Conservation (phyloP, 2,797 vertebrate genomes). For the Clarias platycephalus region DNA sequence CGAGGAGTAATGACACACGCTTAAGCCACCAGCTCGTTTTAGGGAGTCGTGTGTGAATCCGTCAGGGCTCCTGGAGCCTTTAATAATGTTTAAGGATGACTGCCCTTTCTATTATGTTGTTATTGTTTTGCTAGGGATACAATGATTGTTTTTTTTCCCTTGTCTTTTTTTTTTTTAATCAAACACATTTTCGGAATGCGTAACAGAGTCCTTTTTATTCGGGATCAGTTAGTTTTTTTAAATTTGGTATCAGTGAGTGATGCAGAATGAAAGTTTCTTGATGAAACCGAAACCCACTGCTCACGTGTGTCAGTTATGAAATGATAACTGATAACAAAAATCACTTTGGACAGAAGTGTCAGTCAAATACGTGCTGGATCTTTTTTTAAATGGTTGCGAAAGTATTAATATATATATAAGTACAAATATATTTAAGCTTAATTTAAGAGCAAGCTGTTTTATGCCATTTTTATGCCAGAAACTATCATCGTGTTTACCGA, state of each 20-base stretch:
- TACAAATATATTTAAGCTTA: background rate
- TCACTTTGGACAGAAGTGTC: background rate
- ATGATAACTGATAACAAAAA: background rate
- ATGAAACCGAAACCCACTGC: background rate
- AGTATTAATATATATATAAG: too few species aligned
- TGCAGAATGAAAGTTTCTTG: background rate
- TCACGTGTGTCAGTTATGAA: background rate
- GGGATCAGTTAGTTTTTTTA: too few species aligned
- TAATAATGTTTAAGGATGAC: slow-evolving; percentile 1
- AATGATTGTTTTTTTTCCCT: background rate
- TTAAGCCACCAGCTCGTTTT: slow-evolving; percentile 45
- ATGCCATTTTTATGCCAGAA: too few species aligned
- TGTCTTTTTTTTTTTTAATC: background rate
- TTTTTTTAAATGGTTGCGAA: too few species aligned
- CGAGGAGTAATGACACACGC: slow-evolving; percentile 63
- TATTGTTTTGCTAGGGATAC: background rate
- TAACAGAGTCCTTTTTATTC: background rate
- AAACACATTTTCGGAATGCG: background rate
- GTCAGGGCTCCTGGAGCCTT: background rate
- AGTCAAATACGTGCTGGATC: background rate
- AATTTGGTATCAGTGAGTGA: background rate
- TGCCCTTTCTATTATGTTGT: background rate
- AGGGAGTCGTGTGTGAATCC: background rate
- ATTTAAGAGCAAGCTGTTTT: background rate
- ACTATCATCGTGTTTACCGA: background rate